Percentiles rank a stretch among this genome's conserved stretches.
Evolutionary conservation across 1,140 invertebrate species (phyloP).

Genomic region (Cydia pomonella): DNA sequence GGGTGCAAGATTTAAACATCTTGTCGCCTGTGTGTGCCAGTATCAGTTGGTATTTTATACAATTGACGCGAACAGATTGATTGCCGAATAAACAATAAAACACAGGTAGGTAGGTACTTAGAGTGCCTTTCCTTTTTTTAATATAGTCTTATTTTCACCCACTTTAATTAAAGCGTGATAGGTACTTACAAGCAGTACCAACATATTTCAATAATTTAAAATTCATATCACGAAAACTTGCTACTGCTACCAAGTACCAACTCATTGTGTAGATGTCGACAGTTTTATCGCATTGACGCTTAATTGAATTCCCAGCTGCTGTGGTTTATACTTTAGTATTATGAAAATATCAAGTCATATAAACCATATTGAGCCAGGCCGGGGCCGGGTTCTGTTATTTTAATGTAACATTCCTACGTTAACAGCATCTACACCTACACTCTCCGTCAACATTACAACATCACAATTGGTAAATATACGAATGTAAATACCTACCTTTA

Average conservation of each 20-base stretch:
- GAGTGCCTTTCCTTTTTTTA: too few species aligned
- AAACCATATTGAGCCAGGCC: neutral
- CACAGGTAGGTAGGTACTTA: too few species aligned
- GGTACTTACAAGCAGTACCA: neutral
- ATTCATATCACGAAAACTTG: neutral
- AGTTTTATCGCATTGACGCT: constrained; percentile 9
- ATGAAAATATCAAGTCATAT: neutral
- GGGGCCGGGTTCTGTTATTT: constrained; percentile 22
- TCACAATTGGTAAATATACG: neutral
- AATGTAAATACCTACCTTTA: too few species aligned
- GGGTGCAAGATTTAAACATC: too few species aligned
- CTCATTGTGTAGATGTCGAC: neutral
- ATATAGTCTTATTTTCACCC: too few species aligned
- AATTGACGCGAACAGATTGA: too few species aligned
- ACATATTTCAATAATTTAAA: neutral
- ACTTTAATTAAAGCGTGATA: too few species aligned
- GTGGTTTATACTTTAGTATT: neutral
- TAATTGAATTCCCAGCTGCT: neutral
- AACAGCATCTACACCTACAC: neutral
- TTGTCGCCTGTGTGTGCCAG: too few species aligned
- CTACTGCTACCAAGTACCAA: neutral
- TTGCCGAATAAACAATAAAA: too few species aligned
- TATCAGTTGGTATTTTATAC: too few species aligned
- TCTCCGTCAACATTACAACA: neutral
- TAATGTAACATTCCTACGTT: constrained; percentile 4